Base-by-base conservation (phyloP, 2,888 invertebrate genomes). In the Heliconius ethilla region DNA sequence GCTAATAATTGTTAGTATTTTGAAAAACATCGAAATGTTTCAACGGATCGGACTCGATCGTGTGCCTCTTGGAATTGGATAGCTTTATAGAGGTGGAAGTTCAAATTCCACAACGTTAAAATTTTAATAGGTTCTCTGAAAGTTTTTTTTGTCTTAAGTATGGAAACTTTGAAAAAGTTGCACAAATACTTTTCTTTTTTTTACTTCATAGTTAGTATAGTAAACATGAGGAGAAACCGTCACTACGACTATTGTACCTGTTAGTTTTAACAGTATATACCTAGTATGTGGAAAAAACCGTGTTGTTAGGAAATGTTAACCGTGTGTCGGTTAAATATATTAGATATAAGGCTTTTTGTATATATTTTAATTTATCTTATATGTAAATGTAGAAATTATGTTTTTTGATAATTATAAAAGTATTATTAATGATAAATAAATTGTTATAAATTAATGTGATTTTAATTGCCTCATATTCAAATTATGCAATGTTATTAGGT, bases 361-460 rank as follows among this genome's bases (percentile, higher is more conserved):
- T 7, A 63, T 33, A 62, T 15, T 73, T 73, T n/a, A n/a, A 62
- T 40, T 4, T 25, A 13, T 22, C 25, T 74, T 37, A 27, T 62
- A 63, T 62, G 25, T 63, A n/a, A 37, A 40, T 6, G 29, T 72
- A 27, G 0, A 72, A 29, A 51, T 15, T 51, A 51, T 70, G 29
- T 72, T 66, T 62, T 55, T 55, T 75, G n/a, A 29, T 55, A 29
- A 66, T 67, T 66, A 15, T 33, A 2, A 33, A 70, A 76, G 75
- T 76, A 76, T 76, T 76, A 76, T 63, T 76, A 76, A 76, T 70
- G 27, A 62, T 70, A 27, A 76, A 76, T 70, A 76, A 75, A 75
- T 27, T 27, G 7, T 40, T 73, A n/a, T 18, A 59, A 63, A 33
- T 63, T 62, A 62, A 73, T 73, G n/a, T n/a, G 59, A 22, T 74